Conservation (phyloP, 1,140 invertebrate species). For the Oreohelix idahoensis region DNA sequence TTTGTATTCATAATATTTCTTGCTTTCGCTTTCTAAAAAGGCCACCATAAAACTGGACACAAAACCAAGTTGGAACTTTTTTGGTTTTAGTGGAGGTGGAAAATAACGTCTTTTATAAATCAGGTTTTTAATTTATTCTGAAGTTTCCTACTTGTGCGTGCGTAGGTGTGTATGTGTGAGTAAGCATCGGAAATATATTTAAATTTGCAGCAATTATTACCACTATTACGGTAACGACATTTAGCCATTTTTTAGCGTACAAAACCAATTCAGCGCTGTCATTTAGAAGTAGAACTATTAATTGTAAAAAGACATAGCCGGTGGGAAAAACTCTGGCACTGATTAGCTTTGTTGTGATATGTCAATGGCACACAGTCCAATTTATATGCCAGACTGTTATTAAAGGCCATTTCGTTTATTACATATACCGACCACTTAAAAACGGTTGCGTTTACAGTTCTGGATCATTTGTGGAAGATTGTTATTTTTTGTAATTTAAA, state of each 20-base stretch:
- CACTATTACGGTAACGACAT: background rate
- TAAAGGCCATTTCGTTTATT: background rate
- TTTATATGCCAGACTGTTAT: background rate
- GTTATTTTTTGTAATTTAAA: background rate
- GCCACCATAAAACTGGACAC: too few relatives aligned
- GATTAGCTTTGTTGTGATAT: background rate
- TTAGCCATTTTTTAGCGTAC: background rate
- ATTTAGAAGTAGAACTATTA: background rate
- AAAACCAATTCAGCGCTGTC: background rate
- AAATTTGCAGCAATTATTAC: background rate
- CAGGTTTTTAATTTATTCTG: background rate
- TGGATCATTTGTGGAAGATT: background rate
- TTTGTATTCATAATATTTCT: too few relatives aligned
- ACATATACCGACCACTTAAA: background rate
- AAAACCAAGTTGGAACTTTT: too few relatives aligned
- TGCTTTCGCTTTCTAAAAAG: too few relatives aligned
- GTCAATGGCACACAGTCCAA: background rate
- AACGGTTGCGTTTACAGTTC: background rate
- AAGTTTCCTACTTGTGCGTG: background rate
- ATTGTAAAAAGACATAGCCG: background rate
- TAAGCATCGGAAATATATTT: background rate
- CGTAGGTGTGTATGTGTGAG: background rate
- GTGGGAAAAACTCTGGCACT: slow-evolving; percentile 1
- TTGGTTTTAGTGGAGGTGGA: too few relatives aligned
- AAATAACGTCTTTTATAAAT: too few relatives aligned